Evolutionary conservation across 2,888 invertebrate genomes (phyloP), one percentile per base, ranked within the genome.

Genomic region (Rhorus exstirpatorius): DNA sequence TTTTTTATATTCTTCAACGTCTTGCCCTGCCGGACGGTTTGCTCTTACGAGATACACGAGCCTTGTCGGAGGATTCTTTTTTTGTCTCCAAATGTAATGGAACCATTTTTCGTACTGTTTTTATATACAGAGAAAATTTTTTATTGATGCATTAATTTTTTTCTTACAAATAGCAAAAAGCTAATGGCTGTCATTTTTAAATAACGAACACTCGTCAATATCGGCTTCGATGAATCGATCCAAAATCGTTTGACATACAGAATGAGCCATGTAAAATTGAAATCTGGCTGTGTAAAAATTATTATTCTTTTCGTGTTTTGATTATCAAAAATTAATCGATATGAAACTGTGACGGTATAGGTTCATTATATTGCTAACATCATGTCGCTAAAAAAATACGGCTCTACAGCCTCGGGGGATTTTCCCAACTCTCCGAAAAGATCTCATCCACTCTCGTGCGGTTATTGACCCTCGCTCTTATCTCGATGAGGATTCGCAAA

Each of bases 401-500:
- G 6, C 12, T 46, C 19, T n/a, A 17, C 51, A 21, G 21, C 78
- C 74, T 31, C 38, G 70, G 58, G 35, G 31, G 63, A 78, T 78
- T 70, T 71, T 75, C 75, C 49, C 70, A 51, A 41, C 31, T 75
- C 60, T 41, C 31, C 55, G 41, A 49, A 60, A 14, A 44, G n/a
- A 51, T 21, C 17, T 55, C 60, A 71, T 67, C 38, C 79, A 44
- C 53, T 68, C 38, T 46, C 35, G 44, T 41, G n/a, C n/a, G 46
- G 44, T 38, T 63, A 35, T 12, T 24, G 41, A 26, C 35, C 21
- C 41, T 41, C 19, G 51, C 60, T 75, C 79, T 82, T 82, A 82
- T 82, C 82, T 70, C 60, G 60, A 67, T 70, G 51, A 70, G 61
- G 75, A 75, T 79, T 79, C 60, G 71, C 58, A 79, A 82, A 71